Conservation (phyloP, 2,888 invertebrate genomes). For the Cephus nigrinus region DNA sequence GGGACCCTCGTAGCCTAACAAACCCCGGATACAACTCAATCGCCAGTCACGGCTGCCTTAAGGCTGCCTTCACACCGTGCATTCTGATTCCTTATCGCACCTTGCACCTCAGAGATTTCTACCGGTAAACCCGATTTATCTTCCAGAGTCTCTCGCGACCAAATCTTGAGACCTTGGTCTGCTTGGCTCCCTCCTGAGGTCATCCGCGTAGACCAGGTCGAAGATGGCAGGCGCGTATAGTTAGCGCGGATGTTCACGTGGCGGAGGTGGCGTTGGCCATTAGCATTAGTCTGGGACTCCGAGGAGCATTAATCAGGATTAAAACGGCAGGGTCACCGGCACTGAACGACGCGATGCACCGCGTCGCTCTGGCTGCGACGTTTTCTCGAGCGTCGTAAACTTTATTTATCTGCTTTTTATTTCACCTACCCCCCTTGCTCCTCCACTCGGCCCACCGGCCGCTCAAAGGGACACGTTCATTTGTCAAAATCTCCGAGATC, state of each 20-base stretch:
- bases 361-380: no score
- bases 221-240: no score
- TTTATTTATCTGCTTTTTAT: constrained; percentile 2
- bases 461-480: constrained; percentile 29
- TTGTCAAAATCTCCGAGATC: constrained; percentile 29
- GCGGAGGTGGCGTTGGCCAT: constrained; percentile 26
- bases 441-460: constrained; percentile 12
- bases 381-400: no score
- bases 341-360: constrained; percentile 41
- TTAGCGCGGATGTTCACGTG: neutral
- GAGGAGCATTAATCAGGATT: constrained; percentile 64
- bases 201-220: no score
- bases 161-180: no score
- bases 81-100: no score
- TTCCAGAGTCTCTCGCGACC: no score
- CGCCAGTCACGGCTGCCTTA: constrained; percentile 45
- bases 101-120: no score
- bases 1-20: constrained; percentile 3
- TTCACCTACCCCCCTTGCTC: constrained; percentile 2
- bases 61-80: constrained; percentile 34
- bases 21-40: constrained; percentile 42
- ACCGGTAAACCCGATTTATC: no score
- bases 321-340: constrained; percentile 49
- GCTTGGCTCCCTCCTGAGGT: no score
- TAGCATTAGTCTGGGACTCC: constrained; percentile 59